Evolutionary conservation across 1,140 invertebrate species (phyloP).

Genomic region (Drosophila leontia): DNA sequence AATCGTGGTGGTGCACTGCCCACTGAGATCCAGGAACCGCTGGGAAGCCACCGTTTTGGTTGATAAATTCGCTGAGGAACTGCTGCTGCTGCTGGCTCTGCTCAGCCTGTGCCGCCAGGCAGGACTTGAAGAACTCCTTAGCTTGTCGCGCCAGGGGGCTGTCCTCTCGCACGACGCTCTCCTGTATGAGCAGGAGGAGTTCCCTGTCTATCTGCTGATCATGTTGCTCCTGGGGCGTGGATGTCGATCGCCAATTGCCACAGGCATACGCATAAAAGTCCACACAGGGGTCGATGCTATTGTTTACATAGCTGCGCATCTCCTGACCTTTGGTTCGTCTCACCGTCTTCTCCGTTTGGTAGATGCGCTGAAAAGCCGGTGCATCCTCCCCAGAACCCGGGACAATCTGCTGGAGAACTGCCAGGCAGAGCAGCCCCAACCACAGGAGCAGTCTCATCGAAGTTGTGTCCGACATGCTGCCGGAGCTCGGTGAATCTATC

Average conservation of each 20-base stretch:
- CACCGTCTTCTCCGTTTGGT: constrained; percentile 77
- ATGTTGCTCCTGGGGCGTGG: constrained; percentile 90
- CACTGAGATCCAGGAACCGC: constrained; percentile 74
- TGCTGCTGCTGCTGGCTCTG: constrained; percentile 92
- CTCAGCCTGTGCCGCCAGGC: constrained; percentile 90
- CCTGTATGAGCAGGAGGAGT: constrained; percentile 89
- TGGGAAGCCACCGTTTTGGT: constrained; percentile 75
- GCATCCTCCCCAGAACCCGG: neutral
- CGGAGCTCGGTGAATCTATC: constrained; percentile 42
- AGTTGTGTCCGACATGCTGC: constrained; percentile 53
- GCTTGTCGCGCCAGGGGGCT: constrained; percentile 86
- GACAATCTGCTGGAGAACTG: neutral
- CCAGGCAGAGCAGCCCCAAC: constrained; percentile 10
- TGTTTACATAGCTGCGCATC: constrained; percentile 92
- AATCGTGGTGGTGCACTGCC: constrained; percentile 61
- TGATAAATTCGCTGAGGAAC: constrained; percentile 88
- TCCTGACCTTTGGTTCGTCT: constrained; percentile 85
- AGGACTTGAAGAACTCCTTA: constrained; percentile 93
- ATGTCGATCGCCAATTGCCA: constrained; percentile 88
- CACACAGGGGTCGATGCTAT: constrained; percentile 91
- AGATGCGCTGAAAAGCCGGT: constrained; percentile 79
- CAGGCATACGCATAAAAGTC: constrained; percentile 92
- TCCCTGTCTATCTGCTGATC: constrained; percentile 90
- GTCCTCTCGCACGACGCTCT: constrained; percentile 65
- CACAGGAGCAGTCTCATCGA: constrained; percentile 5